Base-by-base conservation (phyloP, 1,140 invertebrate species). In the Drosophila pruinosa region DNA sequence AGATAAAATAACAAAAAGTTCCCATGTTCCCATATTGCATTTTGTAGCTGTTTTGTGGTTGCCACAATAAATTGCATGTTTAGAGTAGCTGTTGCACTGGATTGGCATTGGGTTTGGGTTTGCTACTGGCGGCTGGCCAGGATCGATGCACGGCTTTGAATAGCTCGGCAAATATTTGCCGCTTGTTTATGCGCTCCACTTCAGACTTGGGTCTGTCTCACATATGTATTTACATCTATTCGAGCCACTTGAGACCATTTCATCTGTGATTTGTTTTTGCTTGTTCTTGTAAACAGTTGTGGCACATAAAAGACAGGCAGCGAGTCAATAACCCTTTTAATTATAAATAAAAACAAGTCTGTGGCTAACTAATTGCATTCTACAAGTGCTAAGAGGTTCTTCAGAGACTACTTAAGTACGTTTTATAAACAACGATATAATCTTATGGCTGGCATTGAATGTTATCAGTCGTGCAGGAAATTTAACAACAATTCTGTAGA, bases 61-160 rank as follows among this genome's bases (percentile, higher is more conserved):
- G 57, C 57, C 57, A 59, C 43, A 48, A 58, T 58, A 58, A 58
- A 61, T 78, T 65, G 75, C 75, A 78, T 78, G 75, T 78, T 75
- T 21, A 41, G 36, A 41, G 26, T 47, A 39, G 58, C 50, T 41
- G 68, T 26, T 52, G 26, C 22, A 41, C 17, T 34, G 24, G 15
- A 56, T 43, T 57, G 15, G 41, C n/a, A 3, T 47, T 19, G 34
- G n/a, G 36, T 26, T 3, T 41, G 19, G n/a, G n/a, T 36, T 21
- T 34, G 15, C 15, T 28, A 34, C 31, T 22, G n/a, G 21, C 5
- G 38, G 38, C 38, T 48, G 28, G 24, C 6, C 50, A 64, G 68
- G 17, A 56, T 64, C 61, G 67, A 56, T 64, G 50, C 31, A 57
- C 41, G 24, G 43, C 47, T 68, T 19, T 45, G 45, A 50, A 68